Evolutionary conservation across 2,888 invertebrate genomes (phyloP).

Genomic region (Dasysyrphus albostriatus): DNA sequence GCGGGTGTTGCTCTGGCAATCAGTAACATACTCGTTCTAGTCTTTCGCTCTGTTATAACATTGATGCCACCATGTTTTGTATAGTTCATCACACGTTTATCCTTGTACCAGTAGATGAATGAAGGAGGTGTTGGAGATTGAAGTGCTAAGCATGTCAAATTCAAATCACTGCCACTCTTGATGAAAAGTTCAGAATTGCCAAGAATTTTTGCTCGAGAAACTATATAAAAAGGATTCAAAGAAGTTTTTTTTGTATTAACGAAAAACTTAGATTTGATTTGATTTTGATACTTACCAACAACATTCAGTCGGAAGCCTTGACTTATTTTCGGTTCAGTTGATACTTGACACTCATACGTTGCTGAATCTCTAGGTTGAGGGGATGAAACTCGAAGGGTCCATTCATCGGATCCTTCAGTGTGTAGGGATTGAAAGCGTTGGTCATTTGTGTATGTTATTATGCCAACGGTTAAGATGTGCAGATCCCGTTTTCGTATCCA

Average conservation of each 20-base stretch:
- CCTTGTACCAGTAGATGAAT: conserved; percentile 93
- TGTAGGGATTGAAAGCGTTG: conserved; percentile 89
- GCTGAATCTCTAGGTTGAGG: conserved; percentile 88
- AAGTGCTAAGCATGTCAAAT: conserved; percentile 92
- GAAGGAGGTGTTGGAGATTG: conserved; percentile 86
- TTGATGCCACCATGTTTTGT: conserved; percentile 92
- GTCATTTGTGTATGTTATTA: conserved; percentile 89
- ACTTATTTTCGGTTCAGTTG: conserved; percentile 90
- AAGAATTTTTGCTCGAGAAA: conserved; percentile 93
- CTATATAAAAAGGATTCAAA: conserved; percentile 83
- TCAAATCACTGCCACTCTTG: conserved; percentile 93
- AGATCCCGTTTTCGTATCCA: conserved; percentile 93
- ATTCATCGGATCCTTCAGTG: conserved; percentile 89
- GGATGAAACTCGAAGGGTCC: conserved; percentile 88
- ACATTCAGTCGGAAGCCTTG: conserved; percentile 89
- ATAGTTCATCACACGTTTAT: conserved; percentile 91
- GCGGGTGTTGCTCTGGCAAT: conserved; percentile 91
- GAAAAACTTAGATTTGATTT: neutral
- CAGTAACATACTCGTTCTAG: conserved; percentile 91
- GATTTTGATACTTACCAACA: conserved; percentile 86
- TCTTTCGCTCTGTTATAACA: conserved; percentile 92
- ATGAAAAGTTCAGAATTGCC: conserved; percentile 93
- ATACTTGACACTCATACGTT: conserved; percentile 90
- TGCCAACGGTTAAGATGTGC: conserved; percentile 90
- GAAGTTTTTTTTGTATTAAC: neutral